Evolutionary conservation across 1,140 invertebrate genomes (phyloP), one percentile per base, ranked within the genome.

Genomic region (Lepidotrigona ventralis): DNA sequence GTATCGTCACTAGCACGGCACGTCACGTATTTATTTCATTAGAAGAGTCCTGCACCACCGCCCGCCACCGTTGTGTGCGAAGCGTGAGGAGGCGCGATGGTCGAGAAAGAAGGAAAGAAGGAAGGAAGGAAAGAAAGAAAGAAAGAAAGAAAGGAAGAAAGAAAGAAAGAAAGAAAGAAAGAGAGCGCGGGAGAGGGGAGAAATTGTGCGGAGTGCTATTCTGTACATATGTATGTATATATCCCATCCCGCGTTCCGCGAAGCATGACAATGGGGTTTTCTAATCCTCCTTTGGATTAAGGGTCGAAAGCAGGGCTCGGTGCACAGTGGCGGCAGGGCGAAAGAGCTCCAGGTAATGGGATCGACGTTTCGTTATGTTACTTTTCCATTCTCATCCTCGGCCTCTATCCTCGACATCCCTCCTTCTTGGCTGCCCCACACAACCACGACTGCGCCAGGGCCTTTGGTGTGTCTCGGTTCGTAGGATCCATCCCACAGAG

Each of bases 331-430:
- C 87, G 78, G 78, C 77, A 74, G 84, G 70, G 74, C 68, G 74
- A 84, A 88, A 90, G 89, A 91, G 90, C 90, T 87, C 78, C 90
- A 90, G 92, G 92, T 94, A 94, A 94, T 94, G 91, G 92, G 93
- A 94, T 94, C 93, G 93, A 94, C 93, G 92, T 94, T 94, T 94
- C 93, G 93, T 94, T 94, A 93, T 93, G 93, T 94, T 94, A 93
- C 93, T 94, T 94, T 94, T 94, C 93, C 92, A 93, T 93, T 93
- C 93, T 92, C 93, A 93, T 93, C 90, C 92, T 92, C 87, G 83
- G 85, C 82, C 84, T 88, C 83, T 85, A 83, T 90, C 85, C 88
- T 85, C 85, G 81, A 73, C 85, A 71, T 83, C 77, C 82, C 66
- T 79, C 75, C 81, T 54, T 83, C 33, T 71, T 78, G 76, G 83